Percentiles rank a stretch among this genome's conserved stretches.
Conservation (phyloP, 2,113 vertebrate genomes). For the Nothocercus nigrocapillus region DNA sequence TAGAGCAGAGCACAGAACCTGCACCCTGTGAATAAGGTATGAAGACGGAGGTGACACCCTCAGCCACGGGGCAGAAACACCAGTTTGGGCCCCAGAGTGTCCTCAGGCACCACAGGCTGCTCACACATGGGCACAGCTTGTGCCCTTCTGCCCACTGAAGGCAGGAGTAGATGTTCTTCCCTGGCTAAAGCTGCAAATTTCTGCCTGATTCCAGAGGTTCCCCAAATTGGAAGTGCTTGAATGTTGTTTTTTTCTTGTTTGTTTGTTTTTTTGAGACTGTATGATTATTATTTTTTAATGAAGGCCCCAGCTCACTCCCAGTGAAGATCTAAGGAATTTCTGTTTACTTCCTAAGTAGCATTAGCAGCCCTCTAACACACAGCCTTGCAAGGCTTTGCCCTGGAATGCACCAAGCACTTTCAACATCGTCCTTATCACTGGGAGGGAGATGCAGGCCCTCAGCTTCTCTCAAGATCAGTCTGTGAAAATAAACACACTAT, state of each 20-base stretch:
- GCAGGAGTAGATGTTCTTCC: neutral
- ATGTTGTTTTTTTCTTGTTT: too few species aligned
- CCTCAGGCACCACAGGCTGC: neutral
- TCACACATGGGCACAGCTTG: neutral
- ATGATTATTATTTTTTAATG: neutral
- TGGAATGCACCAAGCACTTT: neutral
- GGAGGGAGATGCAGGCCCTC: neutral
- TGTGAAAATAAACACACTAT: neutral
- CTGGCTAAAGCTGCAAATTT: neutral
- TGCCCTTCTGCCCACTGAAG: neutral
- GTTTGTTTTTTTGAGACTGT: neutral
- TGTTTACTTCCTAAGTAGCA: neutral
- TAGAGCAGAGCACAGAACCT: neutral
- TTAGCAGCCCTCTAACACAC: neutral
- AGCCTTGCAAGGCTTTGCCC: neutral
- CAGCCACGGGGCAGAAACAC: neutral
- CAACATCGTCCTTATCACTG: neutral
- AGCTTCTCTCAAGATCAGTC: neutral
- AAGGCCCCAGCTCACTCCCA: neutral
- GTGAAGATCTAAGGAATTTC: slow-evolving; percentile 2
- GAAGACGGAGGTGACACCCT: neutral
- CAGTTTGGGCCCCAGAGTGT: rapidly evolving
- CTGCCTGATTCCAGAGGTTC: neutral
- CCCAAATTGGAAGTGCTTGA: neutral
- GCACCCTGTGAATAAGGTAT: neutral